Evolutionary conservation across 2,888 invertebrate species (phyloP), one percentile per base, ranked within the genome.

Genomic region (Lithosia quadra): DNA sequence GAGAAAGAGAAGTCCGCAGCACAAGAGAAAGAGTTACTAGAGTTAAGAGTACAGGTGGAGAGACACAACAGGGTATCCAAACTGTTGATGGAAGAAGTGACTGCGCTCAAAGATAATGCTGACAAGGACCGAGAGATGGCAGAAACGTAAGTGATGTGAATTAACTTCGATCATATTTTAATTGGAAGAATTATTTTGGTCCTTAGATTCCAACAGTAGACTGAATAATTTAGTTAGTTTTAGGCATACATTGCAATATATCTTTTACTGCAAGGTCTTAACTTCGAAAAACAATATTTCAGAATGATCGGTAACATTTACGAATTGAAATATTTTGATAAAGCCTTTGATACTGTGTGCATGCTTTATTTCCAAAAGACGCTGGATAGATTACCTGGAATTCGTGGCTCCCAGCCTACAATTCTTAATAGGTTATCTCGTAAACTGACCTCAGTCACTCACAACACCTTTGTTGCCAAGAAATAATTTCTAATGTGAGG

Each of bases 21-120:
- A 15, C 90, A 96, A 67, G 96, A 96, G 83, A 95, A 95, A 55
- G 96, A 97, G 86, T 82, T 96, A 8, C 80, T 86, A 13, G 95
- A 95, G 67, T 77, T 96, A 9, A 84, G 92, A 59, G 89, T 88
- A 3, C 95, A 95, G 79, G 92, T 96, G 77, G 96, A 96, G 82
- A 95, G 97, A 65, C 95, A 97, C 88, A 93, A 96, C 80, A 92
- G 96, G 15, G 96, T 97, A 36, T 96, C 97, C 33, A 96, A 96
- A 79, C 91, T 97, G 86, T 94, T 97, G 60, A 96, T 96, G 79
- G 96, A 96, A 1, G 97, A 97, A 80, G 95, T 97, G 56, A 92
- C 95, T 3, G 95, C 95, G 1, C 90, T 97, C 62, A 96, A 96
- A 82, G 89, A 96, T 62, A 94, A 96, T 74, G 96, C 96, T 0